Evolutionary conservation across 2,888 invertebrate genomes (phyloP).

Genomic region (Tenthredo amoena): DNA sequence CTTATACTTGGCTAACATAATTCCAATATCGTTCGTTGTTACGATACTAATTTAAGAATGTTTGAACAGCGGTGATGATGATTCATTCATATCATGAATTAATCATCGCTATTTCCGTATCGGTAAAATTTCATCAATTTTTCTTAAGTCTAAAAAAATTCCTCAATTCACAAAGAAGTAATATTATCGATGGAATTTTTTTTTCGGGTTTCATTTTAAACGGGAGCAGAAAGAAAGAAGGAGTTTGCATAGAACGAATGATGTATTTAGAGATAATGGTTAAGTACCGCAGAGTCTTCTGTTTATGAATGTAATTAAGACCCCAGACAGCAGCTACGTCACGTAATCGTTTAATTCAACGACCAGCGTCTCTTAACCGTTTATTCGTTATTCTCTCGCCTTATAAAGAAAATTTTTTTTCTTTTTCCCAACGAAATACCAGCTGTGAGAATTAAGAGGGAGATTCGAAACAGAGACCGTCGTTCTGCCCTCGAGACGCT

Average conservation of each 20-base stretch:
- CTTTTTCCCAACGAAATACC: not conserved
- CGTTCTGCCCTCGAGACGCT: not conserved
- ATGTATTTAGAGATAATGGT: not conserved
- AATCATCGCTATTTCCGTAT: not conserved
- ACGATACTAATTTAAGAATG: too few species aligned
- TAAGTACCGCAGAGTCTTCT: conserved; percentile 52
- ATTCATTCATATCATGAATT: not conserved
- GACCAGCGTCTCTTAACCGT: conserved; percentile 52
- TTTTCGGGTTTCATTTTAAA: not conserved
- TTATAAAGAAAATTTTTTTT: not conserved
- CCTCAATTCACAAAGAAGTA: not conserved
- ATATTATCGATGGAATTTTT: not conserved
- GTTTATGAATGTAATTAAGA: conserved; percentile 71
- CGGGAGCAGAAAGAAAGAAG: not conserved
- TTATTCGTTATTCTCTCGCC: conserved; percentile 15
- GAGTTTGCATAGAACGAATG: not conserved
- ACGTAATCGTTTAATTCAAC: conserved; percentile 67
- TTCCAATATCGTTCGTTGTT: too few species aligned
- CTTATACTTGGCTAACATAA: too few species aligned
- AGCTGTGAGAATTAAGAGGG: not conserved
- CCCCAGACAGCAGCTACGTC: conserved; percentile 69
- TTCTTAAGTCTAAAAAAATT: not conserved
- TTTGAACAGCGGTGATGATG: too few species aligned
- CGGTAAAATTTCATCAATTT: not conserved
- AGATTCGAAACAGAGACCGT: not conserved